These are phyloP conservation scores for Colistium nudipinnis DNA, from an alignment of 2,113 vertebrate species.

Conservation along the genomic window DNA sequence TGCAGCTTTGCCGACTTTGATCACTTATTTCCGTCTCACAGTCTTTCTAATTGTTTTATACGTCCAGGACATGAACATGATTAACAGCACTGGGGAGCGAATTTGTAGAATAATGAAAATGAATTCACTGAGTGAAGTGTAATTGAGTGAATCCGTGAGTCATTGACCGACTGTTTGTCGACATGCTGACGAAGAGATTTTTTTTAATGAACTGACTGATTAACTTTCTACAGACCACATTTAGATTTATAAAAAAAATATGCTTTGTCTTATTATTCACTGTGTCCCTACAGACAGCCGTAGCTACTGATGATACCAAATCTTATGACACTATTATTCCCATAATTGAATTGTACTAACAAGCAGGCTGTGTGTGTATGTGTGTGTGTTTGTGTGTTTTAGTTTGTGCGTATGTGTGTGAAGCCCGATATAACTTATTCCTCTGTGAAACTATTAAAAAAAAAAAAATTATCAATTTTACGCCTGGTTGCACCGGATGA, in stretches of 20 bases:
- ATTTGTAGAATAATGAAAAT: slow-evolving; percentile 31
- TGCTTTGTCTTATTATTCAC: no score
- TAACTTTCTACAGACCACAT: no score
- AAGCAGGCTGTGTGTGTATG: background rate
- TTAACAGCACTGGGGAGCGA: slow-evolving; percentile 26
- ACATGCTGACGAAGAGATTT: slow-evolving; percentile 16
- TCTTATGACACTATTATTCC: no score
- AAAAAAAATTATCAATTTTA: slow-evolving; percentile 7
- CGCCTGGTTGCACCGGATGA: background rate
- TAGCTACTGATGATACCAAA: no score
- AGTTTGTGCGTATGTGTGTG: no score
- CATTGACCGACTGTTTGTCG: slow-evolving; percentile 24
- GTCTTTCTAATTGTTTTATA: slow-evolving; percentile 16
- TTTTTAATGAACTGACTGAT: background rate
- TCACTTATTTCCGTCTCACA: slow-evolving; percentile 21
- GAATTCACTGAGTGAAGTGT: slow-evolving; percentile 8
- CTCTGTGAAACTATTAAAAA: slow-evolving; percentile 13
- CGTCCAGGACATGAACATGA: slow-evolving; percentile 43
- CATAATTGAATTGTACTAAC: no score
- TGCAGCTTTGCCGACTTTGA: background rate
- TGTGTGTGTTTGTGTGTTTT: background rate
- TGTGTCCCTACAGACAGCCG: no score
- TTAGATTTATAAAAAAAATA: no score
- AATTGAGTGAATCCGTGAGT: slow-evolving; percentile 29
- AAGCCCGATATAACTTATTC: background rate